Percentiles rank a stretch among this genome's conserved stretches.
phyloP scores from a whole-genome alignment of 2,113 vertebrate genomes.

The Seriola aureovittata region DNA sequence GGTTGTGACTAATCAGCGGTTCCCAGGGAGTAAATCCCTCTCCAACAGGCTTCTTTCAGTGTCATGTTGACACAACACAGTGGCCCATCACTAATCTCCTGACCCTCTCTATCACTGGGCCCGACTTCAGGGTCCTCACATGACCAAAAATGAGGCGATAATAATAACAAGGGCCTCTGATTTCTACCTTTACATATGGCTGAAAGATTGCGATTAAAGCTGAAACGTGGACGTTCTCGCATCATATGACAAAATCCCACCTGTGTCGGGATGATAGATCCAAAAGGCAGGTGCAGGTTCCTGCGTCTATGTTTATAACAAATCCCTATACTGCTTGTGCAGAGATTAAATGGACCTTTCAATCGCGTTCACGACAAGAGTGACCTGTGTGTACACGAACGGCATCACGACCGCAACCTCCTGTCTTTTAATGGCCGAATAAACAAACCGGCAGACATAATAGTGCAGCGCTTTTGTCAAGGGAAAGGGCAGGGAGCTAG shows the following conservation, averaged over 20 bases:
- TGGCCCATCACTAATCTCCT: slow-evolving; percentile 67
- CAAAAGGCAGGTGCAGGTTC: slow-evolving; percentile 51
- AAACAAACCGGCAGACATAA: slow-evolving; percentile 76
- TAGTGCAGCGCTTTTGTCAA: slow-evolving; percentile 63
- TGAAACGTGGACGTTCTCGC: neutral
- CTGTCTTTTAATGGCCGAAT: slow-evolving; percentile 72
- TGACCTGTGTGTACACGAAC: slow-evolving; percentile 57
- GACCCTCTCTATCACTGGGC: slow-evolving; percentile 58
- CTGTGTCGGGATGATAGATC: neutral
- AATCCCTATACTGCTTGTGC: slow-evolving; percentile 38
- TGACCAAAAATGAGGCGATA: slow-evolving; percentile 60
- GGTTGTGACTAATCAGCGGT: slow-evolving; percentile 27
- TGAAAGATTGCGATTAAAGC: neutral
- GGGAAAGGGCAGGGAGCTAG: slow-evolving; percentile 75
- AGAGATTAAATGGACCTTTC: slow-evolving; percentile 51
- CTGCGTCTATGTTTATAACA: slow-evolving; percentile 8
- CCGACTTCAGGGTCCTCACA: slow-evolving; percentile 63
- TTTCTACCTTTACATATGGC: slow-evolving; percentile 36
- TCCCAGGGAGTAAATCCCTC: slow-evolving; percentile 43
- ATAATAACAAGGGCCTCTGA: slow-evolving; percentile 33
- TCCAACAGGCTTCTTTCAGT: slow-evolving; percentile 21
- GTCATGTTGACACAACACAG: slow-evolving; percentile 79
- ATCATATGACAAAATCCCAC: slow-evolving; percentile 43
- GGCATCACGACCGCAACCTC: slow-evolving; percentile 42
- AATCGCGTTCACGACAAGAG: slow-evolving; percentile 14